phyloP scores from a whole-genome alignment of 2,888 invertebrate genomes.

The Apamea epomidion region DNA sequence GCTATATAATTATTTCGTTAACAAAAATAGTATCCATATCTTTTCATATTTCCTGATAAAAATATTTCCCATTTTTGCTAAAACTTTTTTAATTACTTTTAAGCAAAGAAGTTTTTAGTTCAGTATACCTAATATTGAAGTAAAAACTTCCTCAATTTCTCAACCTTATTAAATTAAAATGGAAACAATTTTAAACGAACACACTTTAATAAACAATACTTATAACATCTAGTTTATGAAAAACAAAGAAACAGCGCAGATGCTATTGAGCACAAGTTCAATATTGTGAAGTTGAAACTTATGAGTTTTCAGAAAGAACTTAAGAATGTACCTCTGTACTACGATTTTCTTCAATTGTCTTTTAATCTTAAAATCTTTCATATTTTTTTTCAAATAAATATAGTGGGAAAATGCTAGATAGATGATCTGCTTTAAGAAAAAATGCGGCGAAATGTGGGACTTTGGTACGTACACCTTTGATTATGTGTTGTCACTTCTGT shows the following conservation, averaged over 20 bases:
- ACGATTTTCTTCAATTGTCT: conserved; percentile 22
- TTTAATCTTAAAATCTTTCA: conserved; percentile 5
- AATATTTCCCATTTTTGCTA: not conserved
- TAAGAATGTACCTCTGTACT: conserved; percentile 17
- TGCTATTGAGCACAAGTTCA: conserved; percentile 72
- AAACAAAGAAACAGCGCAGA: conserved; percentile 67
- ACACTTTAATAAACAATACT: conserved; percentile 29
- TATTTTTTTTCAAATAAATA: not conserved
- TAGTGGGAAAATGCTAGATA: not conserved
- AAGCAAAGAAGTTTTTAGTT: not conserved
- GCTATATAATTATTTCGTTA: not conserved
- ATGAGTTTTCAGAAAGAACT: conserved; percentile 65
- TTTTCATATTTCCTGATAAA: too few species aligned
- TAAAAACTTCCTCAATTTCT: conserved; percentile 13
- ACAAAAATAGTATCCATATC: not conserved
- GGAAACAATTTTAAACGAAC: conserved; percentile 30
- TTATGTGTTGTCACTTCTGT: not conserved
- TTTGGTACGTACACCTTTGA: not conserved
- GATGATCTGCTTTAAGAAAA: not conserved
- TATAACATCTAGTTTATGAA: conserved; percentile 60
- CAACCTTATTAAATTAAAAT: conserved; percentile 29
- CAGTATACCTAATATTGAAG: not conserved
- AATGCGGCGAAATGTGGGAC: not conserved
- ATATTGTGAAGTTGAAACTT: conserved; percentile 68
- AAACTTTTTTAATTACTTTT: not conserved